These are phyloP conservation scores for Clamator glandarius DNA, from an alignment of 2,797 vertebrate genomes.

Conservation along the genomic window DNA sequence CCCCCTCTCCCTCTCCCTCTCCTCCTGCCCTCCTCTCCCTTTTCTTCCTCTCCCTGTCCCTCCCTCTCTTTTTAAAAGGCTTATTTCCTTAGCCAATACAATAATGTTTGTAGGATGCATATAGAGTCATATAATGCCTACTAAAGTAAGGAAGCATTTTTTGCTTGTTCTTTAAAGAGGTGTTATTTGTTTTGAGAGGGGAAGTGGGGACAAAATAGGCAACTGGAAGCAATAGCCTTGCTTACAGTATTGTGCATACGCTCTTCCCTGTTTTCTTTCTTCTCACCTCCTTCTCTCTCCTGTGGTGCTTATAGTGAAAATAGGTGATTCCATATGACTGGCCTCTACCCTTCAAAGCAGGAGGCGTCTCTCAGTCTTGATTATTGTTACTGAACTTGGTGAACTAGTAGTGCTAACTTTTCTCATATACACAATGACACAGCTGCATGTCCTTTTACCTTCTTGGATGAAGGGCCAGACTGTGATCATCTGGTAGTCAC, in stretches of 20 bases:
- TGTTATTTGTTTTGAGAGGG: background rate
- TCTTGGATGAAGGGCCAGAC: background rate
- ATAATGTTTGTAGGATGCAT: background rate
- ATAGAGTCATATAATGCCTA: background rate
- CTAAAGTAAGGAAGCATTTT: background rate
- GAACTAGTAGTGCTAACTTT: background rate
- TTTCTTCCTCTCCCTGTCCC: too few relatives aligned
- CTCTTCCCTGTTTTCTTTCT: background rate
- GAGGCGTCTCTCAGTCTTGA: background rate
- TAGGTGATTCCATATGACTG: background rate
- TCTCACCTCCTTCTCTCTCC: background rate
- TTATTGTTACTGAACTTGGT: background rate
- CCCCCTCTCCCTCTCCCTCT: too few relatives aligned
- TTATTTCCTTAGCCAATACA: background rate
- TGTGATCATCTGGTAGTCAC: background rate
- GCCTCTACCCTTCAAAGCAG: background rate
- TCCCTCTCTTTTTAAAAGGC: background rate
- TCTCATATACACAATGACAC: rapidly evolving
- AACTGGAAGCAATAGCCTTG: background rate
- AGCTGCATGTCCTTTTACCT: background rate
- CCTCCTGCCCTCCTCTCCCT: too few relatives aligned
- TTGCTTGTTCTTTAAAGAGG: background rate
- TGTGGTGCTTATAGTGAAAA: background rate
- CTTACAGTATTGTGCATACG: background rate
- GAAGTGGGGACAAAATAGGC: background rate